Base-by-base conservation (phyloP, 2,113 vertebrate species). In the Gallinago paraguaiae region DNA sequence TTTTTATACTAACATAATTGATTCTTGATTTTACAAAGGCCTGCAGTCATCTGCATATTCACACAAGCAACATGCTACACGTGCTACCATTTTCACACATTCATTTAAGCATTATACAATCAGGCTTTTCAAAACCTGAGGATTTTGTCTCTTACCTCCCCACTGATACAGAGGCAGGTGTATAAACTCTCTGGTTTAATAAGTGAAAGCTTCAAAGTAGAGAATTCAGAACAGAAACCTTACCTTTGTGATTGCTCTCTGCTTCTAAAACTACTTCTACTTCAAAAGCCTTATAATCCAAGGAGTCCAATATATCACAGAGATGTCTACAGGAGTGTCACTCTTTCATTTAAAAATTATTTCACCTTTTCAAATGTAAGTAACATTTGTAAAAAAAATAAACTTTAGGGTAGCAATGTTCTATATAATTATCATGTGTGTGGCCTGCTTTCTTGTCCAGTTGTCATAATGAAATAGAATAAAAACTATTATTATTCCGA, bases 151-250 rank as follows among this genome's bases (percentile, higher is more conserved):
- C 23, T 64, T 70, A 35, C 35, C 13, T 86, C 20, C 77, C 12
- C 39, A 27, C 17, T 76, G 27, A 43, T 53, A 30, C 4, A 17
- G 17, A 8, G 5, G 46, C 4, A 69, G 3, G 5, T 1, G 0
- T 1, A 4, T 37, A 80, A 64, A 76, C 51, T 65, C 6, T 35
- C 43, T 46, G 15, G 3, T 76, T 76, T 51, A 68, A 17, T 33
- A 88, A 67, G 14, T 31, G 48, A 76, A 87, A 82, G 4, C 19
- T 24, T 83, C 17, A 31, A 76, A 70, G 18, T 1, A 78, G 23
- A 85, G 9, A 85, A 68, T 80, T 88, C 14, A 30, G 46, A 82
- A 50, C 8, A 63, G 30, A 63, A 8, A 63, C 2, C 5, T 68
- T 33, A 37, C 4, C 7, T 79, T 78, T 57, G 12, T 20, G 61